Conservation (phyloP, 2,888 invertebrate species). For the Xiphydria camelus region DNA sequence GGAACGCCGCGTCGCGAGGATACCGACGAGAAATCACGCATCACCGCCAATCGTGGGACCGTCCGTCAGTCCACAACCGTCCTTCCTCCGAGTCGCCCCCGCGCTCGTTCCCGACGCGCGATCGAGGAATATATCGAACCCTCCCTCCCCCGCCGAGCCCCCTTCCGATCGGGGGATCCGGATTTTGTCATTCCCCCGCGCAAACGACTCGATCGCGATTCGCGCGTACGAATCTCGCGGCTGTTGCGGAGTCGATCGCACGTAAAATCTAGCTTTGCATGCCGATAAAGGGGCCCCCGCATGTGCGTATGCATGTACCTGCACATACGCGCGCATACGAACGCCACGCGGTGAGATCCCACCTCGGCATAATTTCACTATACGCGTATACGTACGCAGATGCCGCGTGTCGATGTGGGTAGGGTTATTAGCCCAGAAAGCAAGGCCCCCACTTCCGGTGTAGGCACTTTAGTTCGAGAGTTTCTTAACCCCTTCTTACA, state of each 20-base stretch:
- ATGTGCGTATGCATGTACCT: slow-evolving; percentile 1
- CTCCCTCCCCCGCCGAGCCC: too few relatives aligned
- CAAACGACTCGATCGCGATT: slow-evolving; percentile 39
- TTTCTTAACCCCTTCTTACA: slow-evolving; percentile 57
- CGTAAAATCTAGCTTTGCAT: slow-evolving; percentile 49
- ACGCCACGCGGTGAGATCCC: slow-evolving; percentile 3
- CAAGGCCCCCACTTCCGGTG: slow-evolving; percentile 58
- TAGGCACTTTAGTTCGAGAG: slow-evolving; percentile 53
- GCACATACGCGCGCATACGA: slow-evolving; percentile 12
- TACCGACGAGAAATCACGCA: too few relatives aligned
- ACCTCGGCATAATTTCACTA: neutral
- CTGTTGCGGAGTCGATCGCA: slow-evolving; percentile 37
- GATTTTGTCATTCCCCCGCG: too few relatives aligned
- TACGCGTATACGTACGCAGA: slow-evolving; percentile 35
- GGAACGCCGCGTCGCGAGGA: too few relatives aligned
- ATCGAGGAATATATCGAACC: too few relatives aligned
- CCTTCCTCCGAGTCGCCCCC: neutral
- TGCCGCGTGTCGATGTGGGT: slow-evolving; percentile 50
- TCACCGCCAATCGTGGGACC: too few relatives aligned
- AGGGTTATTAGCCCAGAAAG: slow-evolving; percentile 59
- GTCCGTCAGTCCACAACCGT: too few relatives aligned
- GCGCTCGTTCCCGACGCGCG: neutral
- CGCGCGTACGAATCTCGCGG: slow-evolving; percentile 38
- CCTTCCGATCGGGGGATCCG: neutral
- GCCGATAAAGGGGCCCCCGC: slow-evolving; percentile 42